Percentiles rank a stretch among this genome's conserved stretches.
Evolutionary conservation across 2,113 vertebrate genomes (phyloP).

Genomic region (Pardalotus punctatus): DNA sequence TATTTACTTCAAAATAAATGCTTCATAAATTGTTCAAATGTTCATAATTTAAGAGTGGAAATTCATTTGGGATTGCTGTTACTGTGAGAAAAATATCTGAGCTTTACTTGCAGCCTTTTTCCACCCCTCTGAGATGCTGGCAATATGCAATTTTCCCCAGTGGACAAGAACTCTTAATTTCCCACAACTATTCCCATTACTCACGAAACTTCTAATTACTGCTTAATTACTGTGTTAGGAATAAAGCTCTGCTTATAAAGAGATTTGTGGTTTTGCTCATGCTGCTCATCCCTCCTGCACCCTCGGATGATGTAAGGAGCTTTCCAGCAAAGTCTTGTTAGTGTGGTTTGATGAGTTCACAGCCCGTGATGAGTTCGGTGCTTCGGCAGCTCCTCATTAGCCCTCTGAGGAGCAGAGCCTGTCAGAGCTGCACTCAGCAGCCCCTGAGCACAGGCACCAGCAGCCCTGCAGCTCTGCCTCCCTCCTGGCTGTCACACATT

Average conservation of each 20-base stretch:
- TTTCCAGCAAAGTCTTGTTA: slow-evolving; percentile 11
- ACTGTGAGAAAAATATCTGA: not conserved
- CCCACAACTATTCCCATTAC: not conserved
- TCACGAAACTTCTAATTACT: slow-evolving; percentile 44
- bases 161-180: not conserved
- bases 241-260: slow-evolving; percentile 29
- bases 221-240: slow-evolving; percentile 31
- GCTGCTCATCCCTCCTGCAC: not conserved
- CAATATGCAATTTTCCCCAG: not conserved
- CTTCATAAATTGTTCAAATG: not conserved
- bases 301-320: not conserved
- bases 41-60: not conserved
- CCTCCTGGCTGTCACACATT: not conserved
- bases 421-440: not conserved
- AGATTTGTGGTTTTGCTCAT: not conserved
- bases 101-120: not conserved
- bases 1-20: not conserved
- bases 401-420: not conserved
- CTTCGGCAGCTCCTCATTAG: slow-evolving; percentile 28
- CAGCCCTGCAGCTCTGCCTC: not conserved
- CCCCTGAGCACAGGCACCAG: not conserved
- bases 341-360: not conserved
- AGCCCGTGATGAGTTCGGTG: not conserved
- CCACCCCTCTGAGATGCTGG: not conserved
- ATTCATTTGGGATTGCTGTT: not conserved